A percentile compares a stretch with the other conserved stretches of the same genome.
These are phyloP conservation scores for Leptosomus discolor DNA, from an alignment of 2,113 vertebrate genomes.

Conservation along the genomic window DNA sequence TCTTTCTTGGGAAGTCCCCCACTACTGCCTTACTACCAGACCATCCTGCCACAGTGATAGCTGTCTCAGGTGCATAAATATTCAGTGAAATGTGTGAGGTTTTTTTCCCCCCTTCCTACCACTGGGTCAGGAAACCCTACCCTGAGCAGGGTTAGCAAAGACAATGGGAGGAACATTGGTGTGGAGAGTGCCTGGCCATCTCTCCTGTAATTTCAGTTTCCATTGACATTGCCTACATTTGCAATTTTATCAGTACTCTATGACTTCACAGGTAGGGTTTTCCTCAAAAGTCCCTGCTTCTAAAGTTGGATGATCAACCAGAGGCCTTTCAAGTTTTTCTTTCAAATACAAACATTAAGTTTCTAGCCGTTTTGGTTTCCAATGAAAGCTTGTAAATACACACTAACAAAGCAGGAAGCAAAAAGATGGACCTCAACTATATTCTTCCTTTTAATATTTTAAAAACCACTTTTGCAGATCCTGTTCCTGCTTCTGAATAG, in stretches of 20 bases:
- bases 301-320: neutral
- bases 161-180: neutral
- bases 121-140: neutral
- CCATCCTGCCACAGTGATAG: neutral
- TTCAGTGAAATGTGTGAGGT: neutral
- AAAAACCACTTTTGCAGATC: neutral
- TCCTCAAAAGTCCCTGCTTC: neutral
- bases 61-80: neutral
- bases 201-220: neutral
- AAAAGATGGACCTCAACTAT: neutral
- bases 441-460: neutral
- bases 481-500: neutral
- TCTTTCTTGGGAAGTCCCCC: slow-evolving; percentile 12
- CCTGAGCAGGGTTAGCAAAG: neutral
- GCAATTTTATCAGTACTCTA: neutral
- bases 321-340: neutral
- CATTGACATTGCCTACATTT: neutral
- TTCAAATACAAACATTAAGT: neutral
- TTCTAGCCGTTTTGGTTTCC: neutral
- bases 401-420: neutral
- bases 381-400: neutral
- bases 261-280: neutral
- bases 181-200: neutral
- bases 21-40: neutral
- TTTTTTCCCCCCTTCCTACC: neutral